Conservation (phyloP, 2,888 invertebrate species). For the Tetramorium bicarinatum region DNA sequence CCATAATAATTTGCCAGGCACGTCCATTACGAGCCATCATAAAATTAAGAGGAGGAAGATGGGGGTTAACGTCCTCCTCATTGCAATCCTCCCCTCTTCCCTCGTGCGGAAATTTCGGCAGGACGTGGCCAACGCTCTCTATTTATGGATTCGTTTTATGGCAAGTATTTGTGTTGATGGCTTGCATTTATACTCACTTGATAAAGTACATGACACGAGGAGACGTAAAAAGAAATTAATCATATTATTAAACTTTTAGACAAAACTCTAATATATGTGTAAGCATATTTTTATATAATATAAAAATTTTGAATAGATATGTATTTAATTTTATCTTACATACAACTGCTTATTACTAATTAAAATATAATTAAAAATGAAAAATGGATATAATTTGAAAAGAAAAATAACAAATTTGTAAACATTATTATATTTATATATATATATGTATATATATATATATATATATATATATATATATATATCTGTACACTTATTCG, state of each 20-base stretch:
- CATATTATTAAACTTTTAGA: not conserved
- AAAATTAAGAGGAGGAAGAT: conserved; percentile 80
- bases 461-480: too few relatives aligned
- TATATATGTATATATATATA: too few relatives aligned
- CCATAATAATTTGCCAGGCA: conserved; percentile 82
- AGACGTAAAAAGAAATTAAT: not conserved
- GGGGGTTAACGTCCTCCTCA: conserved; percentile 57
- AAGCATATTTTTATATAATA: not conserved
- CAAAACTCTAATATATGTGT: not conserved
- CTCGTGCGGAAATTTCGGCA: conserved; percentile 20
- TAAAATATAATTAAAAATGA: not conserved
- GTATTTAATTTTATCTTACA: too few relatives aligned
- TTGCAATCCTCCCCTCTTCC: not conserved
- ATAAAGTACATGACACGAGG: not conserved
- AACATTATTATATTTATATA: too few relatives aligned
- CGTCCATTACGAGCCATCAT: conserved; percentile 81
- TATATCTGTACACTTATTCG: too few relatives aligned
- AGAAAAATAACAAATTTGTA: not conserved
- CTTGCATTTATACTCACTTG: not conserved
- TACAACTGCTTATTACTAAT: not conserved
- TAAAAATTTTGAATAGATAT: too few relatives aligned
- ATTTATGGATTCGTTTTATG: conserved; percentile 16
- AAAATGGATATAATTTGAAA: not conserved
- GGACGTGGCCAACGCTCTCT: not conserved
- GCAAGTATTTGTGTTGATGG: not conserved